Evolutionary conservation across 2,888 invertebrate genomes (phyloP).

Genomic region (Cepaea hortensis): DNA sequence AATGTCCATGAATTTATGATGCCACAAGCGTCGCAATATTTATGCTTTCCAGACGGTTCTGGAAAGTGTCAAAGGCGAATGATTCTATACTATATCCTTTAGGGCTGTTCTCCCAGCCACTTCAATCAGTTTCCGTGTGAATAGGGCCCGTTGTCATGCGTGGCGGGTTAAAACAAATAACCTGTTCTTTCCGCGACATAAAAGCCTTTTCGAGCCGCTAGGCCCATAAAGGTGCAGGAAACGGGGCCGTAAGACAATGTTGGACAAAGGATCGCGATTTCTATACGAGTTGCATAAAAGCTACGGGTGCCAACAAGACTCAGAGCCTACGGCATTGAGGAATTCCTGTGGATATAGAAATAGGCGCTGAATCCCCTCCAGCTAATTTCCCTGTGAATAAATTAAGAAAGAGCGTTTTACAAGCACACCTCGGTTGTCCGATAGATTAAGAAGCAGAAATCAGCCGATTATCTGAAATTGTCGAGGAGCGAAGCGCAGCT

Average conservation of each 20-base stretch:
- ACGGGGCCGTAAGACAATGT: slow-evolving; percentile 10
- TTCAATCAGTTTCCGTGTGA: slow-evolving; percentile 20
- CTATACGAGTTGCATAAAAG: background rate
- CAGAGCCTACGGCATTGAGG: background rate
- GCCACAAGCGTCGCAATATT: slow-evolving; percentile 18
- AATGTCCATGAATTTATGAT: slow-evolving; percentile 32
- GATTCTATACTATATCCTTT: slow-evolving; percentile 16
- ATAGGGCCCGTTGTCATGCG: slow-evolving; percentile 32
- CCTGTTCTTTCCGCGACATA: background rate
- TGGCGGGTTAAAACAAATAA: slow-evolving; percentile 31
- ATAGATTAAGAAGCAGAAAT: too few relatives aligned
- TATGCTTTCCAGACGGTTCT: slow-evolving; percentile 8
- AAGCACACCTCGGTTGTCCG: too few relatives aligned
- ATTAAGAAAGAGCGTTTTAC: background rate
- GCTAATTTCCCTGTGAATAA: slow-evolving; percentile 14
- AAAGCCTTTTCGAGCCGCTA: background rate
- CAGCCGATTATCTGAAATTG: too few relatives aligned
- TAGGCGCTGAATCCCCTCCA: background rate
- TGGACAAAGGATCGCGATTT: slow-evolving; percentile 21
- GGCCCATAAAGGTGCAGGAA: slow-evolving; percentile 31
- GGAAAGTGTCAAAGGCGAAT: slow-evolving; percentile 31
- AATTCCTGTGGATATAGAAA: slow-evolving; percentile 2
- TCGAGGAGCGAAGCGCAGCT: too few relatives aligned
- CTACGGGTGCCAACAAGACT: slow-evolving; percentile 27
- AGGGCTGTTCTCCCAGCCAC: slow-evolving; percentile 10